A percentile compares a stretch with the other conserved stretches of the same genome.
phyloP scores from a whole-genome alignment of 2,888 invertebrate species.

The Acanthosoma haemorrhoidale region DNA sequence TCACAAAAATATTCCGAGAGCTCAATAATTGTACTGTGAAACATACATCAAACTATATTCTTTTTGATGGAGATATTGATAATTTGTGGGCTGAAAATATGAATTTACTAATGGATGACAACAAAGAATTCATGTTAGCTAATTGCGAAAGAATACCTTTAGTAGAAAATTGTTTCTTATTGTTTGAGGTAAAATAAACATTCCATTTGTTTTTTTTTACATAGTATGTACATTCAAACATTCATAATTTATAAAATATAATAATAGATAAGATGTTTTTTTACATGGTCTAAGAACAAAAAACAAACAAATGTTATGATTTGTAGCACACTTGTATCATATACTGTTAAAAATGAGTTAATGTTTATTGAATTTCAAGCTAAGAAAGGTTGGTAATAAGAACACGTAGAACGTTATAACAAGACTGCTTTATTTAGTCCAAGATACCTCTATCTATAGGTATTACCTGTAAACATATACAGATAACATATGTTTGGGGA shows the following conservation, averaged over 20 bases:
- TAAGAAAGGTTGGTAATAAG: too few species aligned
- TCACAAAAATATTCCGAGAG: slow-evolving; percentile 86
- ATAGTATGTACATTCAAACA: not conserved
- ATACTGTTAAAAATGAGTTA: too few species aligned
- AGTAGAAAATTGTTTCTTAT: slow-evolving; percentile 70
- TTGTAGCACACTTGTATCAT: too few species aligned
- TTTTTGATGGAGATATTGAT: slow-evolving; percentile 92
- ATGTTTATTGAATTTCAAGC: too few species aligned
- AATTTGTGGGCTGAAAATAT: slow-evolving; percentile 95
- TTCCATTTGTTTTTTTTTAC: not conserved
- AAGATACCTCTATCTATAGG: too few species aligned
- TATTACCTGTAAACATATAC: too few species aligned
- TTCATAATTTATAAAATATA: not conserved
- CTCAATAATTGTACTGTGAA: slow-evolving; percentile 73
- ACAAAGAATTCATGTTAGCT: slow-evolving; percentile 79
- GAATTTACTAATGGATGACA: slow-evolving; percentile 97
- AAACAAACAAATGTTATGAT: not conserved
- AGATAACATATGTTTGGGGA: too few species aligned
- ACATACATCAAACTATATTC: slow-evolving; percentile 76
- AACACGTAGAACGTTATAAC: too few species aligned
- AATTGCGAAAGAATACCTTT: slow-evolving; percentile 84
- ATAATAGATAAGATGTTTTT: not conserved
- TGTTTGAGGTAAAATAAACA: slow-evolving; percentile 69
- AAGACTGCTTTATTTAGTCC: too few species aligned
- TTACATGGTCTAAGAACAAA: not conserved